phyloP scores from a whole-genome alignment of 2,888 invertebrate genomes.

The Zhengitettix transpicula region DNA sequence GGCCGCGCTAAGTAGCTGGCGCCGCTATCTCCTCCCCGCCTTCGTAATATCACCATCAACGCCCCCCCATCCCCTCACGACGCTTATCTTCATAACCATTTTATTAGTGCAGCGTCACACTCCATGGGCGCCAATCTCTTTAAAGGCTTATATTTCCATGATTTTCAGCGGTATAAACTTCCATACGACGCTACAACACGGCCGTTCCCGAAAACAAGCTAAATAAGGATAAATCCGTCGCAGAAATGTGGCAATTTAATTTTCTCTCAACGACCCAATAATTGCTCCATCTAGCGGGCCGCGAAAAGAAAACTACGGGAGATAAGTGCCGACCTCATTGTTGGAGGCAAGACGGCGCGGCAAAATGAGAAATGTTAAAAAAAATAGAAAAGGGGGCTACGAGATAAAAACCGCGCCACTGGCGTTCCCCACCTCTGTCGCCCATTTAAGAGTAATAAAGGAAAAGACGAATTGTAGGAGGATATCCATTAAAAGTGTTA shows the following conservation, averaged over 20 bases:
- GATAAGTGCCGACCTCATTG: not conserved
- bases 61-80: not conserved
- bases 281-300: slow-evolving; percentile 9
- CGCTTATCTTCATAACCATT: not conserved
- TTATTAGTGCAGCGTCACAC: not conserved
- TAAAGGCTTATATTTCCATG: not conserved
- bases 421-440: not conserved
- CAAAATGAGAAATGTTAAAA: not conserved
- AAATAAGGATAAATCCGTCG: not conserved
- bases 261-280: slow-evolving; percentile 11
- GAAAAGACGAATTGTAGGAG: not conserved
- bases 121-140: not conserved
- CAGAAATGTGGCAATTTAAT: slow-evolving; percentile 7
- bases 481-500: not conserved
- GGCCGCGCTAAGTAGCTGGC: not conserved
- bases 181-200: not conserved
- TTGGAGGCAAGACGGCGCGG: not conserved
- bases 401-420: not conserved
- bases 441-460: not conserved
- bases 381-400: not conserved
- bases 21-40: not conserved
- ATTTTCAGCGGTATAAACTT: not conserved
- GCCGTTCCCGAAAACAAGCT: not conserved
- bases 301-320: not conserved
- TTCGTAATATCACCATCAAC: not conserved